Evolutionary conservation across 2,888 invertebrate genomes (phyloP).

Genomic region (Caenorhabditis panamensis): DNA sequence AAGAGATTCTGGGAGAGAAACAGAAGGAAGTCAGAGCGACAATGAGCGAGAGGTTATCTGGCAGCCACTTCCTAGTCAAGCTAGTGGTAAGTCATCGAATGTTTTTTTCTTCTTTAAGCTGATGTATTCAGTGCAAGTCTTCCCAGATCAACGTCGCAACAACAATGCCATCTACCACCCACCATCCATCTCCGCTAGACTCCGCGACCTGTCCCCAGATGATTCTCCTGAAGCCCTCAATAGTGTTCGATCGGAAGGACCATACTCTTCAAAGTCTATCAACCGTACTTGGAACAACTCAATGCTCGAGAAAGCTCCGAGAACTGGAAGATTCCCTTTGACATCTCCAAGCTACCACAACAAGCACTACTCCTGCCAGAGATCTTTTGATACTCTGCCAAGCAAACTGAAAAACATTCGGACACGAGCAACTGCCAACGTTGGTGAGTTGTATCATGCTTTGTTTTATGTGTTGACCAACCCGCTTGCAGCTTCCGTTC

Average conservation of each 20-base stretch:
- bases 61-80: constrained; percentile 60
- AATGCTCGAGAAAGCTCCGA: constrained; percentile 62
- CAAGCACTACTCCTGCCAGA: constrained; percentile 60
- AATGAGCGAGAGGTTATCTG: constrained; percentile 63
- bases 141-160: constrained; percentile 53
- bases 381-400: constrained; percentile 66
- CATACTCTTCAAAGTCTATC: constrained; percentile 37
- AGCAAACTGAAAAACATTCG: constrained; percentile 49
- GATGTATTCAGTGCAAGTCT: constrained; percentile 39
- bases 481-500: constrained; percentile 55
- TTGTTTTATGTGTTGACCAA: not conserved
- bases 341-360: constrained; percentile 70
- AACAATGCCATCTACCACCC: constrained; percentile 60
- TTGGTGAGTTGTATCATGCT: constrained; percentile 39
- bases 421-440: constrained; percentile 48
- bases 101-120: not conserved
- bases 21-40: constrained; percentile 54
- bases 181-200: constrained; percentile 63
- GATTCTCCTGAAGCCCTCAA: constrained; percentile 42
- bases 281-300: constrained; percentile 66
- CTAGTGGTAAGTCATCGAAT: constrained; percentile 33
- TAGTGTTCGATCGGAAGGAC: constrained; percentile 49
- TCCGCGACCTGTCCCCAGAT: constrained; percentile 50
- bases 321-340: constrained; percentile 65
- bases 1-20: constrained; percentile 61